Evolutionary conservation across 2,888 invertebrate species (phyloP), one percentile per base, ranked within the genome.

Genomic region (Ornithoptera alexandrae): DNA sequence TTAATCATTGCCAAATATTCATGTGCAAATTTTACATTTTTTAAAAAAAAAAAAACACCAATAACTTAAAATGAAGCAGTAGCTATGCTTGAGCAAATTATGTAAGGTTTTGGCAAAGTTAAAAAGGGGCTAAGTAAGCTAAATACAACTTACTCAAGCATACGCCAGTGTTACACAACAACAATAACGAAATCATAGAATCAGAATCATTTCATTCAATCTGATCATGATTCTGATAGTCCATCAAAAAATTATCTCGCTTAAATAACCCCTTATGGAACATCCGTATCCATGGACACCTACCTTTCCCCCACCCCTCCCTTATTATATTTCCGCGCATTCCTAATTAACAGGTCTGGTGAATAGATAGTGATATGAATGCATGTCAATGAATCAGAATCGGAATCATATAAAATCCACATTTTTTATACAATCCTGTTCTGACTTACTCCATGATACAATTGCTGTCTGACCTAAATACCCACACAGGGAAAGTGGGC

Each of bases 81-180:
- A 39, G 64, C 36, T 61, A 61, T 67, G 67, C 53, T 60, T 30
- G 53, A 67, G 67, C 30, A 15, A 61, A 50, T 60, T 20, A 61
- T 36, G 60, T 24, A 50, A n/a, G n/a, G 7, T 50, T 67, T 67
- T 67, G 67, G 67, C 67, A 61, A 53, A 67, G 53, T 17, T 53
- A 53, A 24, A 67, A 6, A 53, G 20, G 60, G 61, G 30, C 30
- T 60, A 36, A 60, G 10, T 50, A 61, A 67, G 67, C 67, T 60
- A 66, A 56, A 20, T 20, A 57, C 30, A n/a, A 61, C 53, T 67
- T 39, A 24, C 67, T 67, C 60, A 36, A 67, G 53, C 36, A 61
- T 61, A 67, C 36, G 18, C 46, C 59, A 60, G n/a, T 60, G 59
- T 61, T n/a, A 61, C 59, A 59, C 17, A 18, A 15, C 17, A 60